Evolutionary conservation across 2,113 vertebrate species (phyloP).

Genomic region (Anseranas semipalmata): DNA sequence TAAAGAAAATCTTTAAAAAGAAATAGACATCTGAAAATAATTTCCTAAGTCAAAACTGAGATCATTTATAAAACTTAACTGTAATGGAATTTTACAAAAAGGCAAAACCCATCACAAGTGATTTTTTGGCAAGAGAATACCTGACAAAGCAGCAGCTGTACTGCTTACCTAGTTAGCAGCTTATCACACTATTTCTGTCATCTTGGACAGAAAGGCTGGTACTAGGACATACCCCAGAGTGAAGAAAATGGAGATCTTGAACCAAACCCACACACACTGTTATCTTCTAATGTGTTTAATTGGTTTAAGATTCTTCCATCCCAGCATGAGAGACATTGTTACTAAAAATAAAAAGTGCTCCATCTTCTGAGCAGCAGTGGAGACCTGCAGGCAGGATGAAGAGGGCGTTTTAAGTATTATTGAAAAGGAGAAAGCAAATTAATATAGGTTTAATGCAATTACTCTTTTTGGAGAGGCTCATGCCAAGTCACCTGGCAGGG

Average conservation of each 20-base stretch:
- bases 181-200: slow-evolving; percentile 62
- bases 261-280: slow-evolving; percentile 47
- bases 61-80: not conserved
- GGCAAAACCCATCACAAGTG: not conserved
- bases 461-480: not conserved
- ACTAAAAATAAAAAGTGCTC: slow-evolving; percentile 66
- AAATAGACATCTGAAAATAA: not conserved
- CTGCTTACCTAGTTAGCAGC: slow-evolving; percentile 52
- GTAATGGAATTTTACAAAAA: not conserved
- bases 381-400: slow-evolving; percentile 28
- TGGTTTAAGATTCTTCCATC: slow-evolving; percentile 66
- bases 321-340: slow-evolving; percentile 50
- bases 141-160: slow-evolving; percentile 28
- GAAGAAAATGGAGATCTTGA: slow-evolving; percentile 59
- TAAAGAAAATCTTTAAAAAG: not conserved
- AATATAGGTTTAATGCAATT: slow-evolving; percentile 10
- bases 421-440: slow-evolving; percentile 27
- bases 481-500: not conserved
- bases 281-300: slow-evolving; percentile 74
- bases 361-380: slow-evolving; percentile 14
- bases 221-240: not conserved
- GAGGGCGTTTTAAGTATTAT: not conserved
- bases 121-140: slow-evolving; percentile 15
- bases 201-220: slow-evolving; percentile 22
- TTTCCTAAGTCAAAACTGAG: not conserved